Evolutionary conservation across 2,113 vertebrate genomes (phyloP).

Genomic region (Accipiter cooperii): DNA sequence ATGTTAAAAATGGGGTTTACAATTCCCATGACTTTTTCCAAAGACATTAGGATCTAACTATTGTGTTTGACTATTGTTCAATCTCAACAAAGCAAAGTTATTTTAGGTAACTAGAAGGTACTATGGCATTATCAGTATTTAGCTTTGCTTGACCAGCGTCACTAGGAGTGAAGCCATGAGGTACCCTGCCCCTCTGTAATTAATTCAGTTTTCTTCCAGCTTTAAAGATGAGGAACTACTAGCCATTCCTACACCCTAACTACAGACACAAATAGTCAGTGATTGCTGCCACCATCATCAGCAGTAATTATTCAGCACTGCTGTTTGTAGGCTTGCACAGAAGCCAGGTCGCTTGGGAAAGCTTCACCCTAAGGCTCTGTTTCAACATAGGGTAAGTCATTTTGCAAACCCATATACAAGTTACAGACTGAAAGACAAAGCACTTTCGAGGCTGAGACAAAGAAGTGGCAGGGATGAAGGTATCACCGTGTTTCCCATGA

Average conservation of each 20-base stretch:
- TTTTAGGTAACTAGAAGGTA: neutral
- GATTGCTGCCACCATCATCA: neutral
- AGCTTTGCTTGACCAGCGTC: neutral
- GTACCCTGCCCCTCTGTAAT: neutral
- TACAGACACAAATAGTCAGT: neutral
- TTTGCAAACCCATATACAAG: neutral
- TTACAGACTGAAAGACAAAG: neutral
- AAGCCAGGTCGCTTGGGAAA: neutral
- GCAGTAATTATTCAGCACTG: neutral
- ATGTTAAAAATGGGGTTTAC: neutral
- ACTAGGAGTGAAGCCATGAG: neutral
- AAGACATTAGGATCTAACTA: neutral
- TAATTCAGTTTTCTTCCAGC: neutral
- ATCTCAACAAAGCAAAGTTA: neutral
- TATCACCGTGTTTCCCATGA: neutral
- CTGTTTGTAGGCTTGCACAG: neutral
- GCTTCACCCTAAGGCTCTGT: neutral
- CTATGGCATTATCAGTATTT: neutral
- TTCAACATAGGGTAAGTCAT: neutral
- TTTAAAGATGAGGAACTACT: neutral
- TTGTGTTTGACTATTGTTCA: neutral
- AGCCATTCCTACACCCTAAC: neutral
- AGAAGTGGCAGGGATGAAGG: neutral
- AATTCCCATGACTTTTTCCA: neutral
- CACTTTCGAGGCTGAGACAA: neutral